These are phyloP conservation scores for Linhomoeus sp. DNA, from an alignment of 2,888 invertebrate species.

Conservation along the genomic window DNA sequence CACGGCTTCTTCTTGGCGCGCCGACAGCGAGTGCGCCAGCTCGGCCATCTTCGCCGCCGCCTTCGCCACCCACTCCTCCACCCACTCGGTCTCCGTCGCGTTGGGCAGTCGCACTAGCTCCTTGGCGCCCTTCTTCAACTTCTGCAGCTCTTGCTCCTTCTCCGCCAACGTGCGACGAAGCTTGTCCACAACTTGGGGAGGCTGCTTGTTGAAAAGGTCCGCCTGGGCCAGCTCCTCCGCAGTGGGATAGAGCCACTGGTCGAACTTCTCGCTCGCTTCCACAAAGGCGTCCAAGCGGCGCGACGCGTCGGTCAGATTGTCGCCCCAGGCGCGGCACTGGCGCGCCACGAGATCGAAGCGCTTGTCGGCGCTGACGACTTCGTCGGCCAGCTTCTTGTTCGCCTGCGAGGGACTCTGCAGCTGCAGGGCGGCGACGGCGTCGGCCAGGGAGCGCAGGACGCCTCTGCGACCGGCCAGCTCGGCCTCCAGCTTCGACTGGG, in stretches of 20 bases:
- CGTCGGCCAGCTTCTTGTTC: neutral
- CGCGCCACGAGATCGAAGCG: neutral
- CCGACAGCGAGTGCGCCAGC: constrained; percentile 28
- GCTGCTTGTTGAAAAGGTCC: constrained; percentile 68
- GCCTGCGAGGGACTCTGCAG: neutral
- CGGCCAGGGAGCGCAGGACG: constrained; percentile 31
- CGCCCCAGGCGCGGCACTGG: constrained; percentile 40
- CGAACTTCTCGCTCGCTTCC: constrained; percentile 67
- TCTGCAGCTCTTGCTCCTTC: constrained; percentile 79
- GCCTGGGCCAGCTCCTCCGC: constrained; percentile 82
- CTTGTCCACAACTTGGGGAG: constrained; percentile 75
- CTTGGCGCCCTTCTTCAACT: constrained; percentile 56
- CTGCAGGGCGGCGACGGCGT: neutral
- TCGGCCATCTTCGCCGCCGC: constrained; percentile 58
- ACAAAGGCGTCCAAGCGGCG: constrained; percentile 58
- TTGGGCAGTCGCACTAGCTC: constrained; percentile 64
- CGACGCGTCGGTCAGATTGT: constrained; percentile 73
- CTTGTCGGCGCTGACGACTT: neutral
- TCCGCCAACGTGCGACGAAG: constrained; percentile 68
- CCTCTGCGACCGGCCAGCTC: constrained; percentile 69
- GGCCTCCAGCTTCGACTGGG: constrained; percentile 56
- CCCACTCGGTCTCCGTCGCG: constrained; percentile 82
- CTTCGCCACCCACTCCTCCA: too few species aligned
- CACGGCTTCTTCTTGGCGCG: constrained; percentile 48
- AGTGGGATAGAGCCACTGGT: constrained; percentile 63